Evolutionary conservation across 2,797 vertebrate genomes (phyloP), one percentile per base, ranked within the genome.

Genomic region (Cryptoprocta ferox): DNA sequence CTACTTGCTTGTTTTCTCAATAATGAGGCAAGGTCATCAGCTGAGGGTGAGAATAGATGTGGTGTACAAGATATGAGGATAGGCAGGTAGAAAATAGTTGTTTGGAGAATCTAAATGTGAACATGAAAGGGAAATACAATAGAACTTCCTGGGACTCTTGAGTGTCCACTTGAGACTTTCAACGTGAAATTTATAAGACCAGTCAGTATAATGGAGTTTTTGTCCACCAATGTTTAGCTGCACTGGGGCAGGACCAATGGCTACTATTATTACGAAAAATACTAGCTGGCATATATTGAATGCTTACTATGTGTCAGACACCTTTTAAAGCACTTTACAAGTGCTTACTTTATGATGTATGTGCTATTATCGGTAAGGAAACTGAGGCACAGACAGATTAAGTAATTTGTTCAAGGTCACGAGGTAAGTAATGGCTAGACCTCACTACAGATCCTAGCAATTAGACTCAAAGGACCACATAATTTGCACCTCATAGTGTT

Each of bases 331-430:
- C 39, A 68, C 26, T 81, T 84, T 45, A 50, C 26, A 92, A 53
- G 16, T 56, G 18, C 30, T 80, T 91, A 37, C 26, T 94, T 83
- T 81, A 73, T 86, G 48, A 76, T 37, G 3, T 18, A 32, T 68
- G 35, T 42, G 18, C 32, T 84, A 39, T 65, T 39, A 14, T 7
- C 89, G 70, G 16, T 68, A 16, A 94, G 21, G n/a, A 80, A 84
- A 85, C 59, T 30, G 24, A 91, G 18, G 8, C n/a, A 78, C 26
- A 78, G 78, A 39, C 35, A 83, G 15, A 37, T 63, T 83, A 73
- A 82, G 16, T 37, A 82, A 94, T 80, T 92, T 93, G n/a, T 66
- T 94, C 21, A 86, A 95, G 59, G 61, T 96, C 35, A 56, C 48
- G 53, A 4, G 70, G 48, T 28, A 91, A 48, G 26, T 35, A 91